Evolutionary conservation across 2,888 invertebrate species (phyloP), one percentile per base, ranked within the genome.

Genomic region (Campoletis raptor): DNA sequence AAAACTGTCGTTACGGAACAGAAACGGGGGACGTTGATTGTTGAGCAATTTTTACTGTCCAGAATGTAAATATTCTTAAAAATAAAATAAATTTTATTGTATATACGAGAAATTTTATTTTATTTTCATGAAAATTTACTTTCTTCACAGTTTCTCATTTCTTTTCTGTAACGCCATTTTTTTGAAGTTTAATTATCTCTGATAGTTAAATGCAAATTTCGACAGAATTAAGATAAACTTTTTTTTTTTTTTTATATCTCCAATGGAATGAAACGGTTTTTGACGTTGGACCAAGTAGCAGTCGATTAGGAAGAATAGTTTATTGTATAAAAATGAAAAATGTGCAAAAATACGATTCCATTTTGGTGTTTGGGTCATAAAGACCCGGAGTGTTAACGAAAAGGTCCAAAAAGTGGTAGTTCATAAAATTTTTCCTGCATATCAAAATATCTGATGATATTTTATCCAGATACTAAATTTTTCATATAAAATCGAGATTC

Each of bases 381-480:
- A 57, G 24, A 24, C 57, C 24, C 21, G 4, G 3, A 10, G n/a
- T 7, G 21, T 15, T 18, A 10, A 21, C 1, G 54, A 24, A 21
- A 0, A 12, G 24, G 24, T 10, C 48, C 10, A 24, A 10, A 10
- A 57, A 57, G 12, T 57, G 57, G 10, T 57, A 7, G 24, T 24
- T 3, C 0, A 7, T 57, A 4, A 0, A 21, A 4, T 30, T 30
- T 57, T 57, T 30, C 24, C 1, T 1, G 30, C 12, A 57, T 24
- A 21, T 54, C 4, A 30, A 57, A 57, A 12, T 15, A 4, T 30
- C 0, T 3, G 30, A 30, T 42, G 76, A 42, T 42, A 76, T 30
- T 48, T 30, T n/a, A 48, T 57, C n/a, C 42, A 15, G 15, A 64
- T 30, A 45, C 70, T 37, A 8, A 48, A 76, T 45, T 70, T 70